These are phyloP conservation scores for Pseudopipra pipra DNA, from an alignment of 2,113 vertebrate species.

Conservation along the genomic window DNA sequence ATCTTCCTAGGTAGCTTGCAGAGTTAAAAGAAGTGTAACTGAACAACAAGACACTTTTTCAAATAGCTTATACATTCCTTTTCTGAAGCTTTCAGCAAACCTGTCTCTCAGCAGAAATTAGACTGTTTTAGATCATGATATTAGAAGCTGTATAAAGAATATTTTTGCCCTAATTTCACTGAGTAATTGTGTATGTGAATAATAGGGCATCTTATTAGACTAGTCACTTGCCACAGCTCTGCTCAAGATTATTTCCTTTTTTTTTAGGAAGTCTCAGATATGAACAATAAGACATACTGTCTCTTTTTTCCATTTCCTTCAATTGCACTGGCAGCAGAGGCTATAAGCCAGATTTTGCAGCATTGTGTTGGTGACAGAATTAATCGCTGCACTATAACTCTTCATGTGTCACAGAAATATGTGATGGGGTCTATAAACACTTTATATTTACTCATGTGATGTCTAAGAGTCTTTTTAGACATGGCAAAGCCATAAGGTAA, in stretches of 20 bases:
- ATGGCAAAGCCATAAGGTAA: neutral
- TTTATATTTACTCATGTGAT: neutral
- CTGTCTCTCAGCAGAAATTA: neutral
- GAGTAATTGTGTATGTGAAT: neutral
- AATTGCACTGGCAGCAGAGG: neutral
- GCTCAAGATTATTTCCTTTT: neutral
- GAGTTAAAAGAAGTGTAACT: neutral
- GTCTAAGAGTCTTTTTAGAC: neutral
- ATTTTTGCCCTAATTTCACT: neutral
- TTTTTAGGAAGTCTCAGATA: neutral
- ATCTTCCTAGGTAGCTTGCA: neutral
- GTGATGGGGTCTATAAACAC: neutral
- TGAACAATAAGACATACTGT: neutral
- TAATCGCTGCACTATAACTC: neutral
- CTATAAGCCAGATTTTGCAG: neutral
- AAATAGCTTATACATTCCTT: neutral
- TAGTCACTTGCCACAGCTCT: neutral
- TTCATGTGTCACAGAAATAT: neutral
- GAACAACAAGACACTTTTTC: neutral
- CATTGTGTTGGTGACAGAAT: neutral
- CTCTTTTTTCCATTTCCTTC: neutral
- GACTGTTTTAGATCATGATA: neutral
- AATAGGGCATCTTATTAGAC: neutral
- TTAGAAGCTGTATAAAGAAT: neutral
- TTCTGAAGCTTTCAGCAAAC: neutral